A percentile compares a stretch with the other conserved stretches of the same genome.
These are phyloP conservation scores for Nemoura dubitans DNA, from an alignment of 2,888 invertebrate species.

Conservation along the genomic window DNA sequence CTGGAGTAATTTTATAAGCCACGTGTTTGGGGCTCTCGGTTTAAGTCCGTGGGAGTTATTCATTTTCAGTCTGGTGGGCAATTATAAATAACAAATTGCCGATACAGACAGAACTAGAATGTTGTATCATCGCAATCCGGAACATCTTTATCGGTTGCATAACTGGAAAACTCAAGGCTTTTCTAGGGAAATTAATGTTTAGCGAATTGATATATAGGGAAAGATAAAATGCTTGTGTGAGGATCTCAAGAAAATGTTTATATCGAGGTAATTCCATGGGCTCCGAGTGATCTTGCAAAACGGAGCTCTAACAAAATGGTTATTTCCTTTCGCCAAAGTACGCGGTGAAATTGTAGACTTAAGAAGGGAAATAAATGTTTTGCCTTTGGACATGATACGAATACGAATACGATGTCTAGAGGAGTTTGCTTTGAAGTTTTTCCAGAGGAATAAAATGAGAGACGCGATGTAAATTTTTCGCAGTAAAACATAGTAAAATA, in stretches of 20 bases:
- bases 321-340: not conserved
- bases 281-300: not conserved
- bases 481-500: not conserved
- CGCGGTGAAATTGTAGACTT: conserved; percentile 7
- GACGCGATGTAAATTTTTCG: not conserved
- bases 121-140: too few relatives aligned
- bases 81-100: not conserved
- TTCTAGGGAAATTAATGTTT: not conserved
- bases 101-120: not conserved
- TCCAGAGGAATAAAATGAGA: not conserved
- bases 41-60: not conserved
- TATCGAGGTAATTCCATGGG: not conserved
- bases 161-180: not conserved
- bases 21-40: not conserved
- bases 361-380: not conserved
- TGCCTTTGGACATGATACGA: conserved; percentile 7
- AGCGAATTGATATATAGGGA: not conserved
- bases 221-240: not conserved
- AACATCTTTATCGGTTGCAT: not conserved
- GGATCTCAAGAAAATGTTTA: not conserved
- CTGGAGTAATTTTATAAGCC: not conserved
- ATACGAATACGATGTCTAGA: not conserved
- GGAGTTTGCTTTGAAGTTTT: not conserved
- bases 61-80: not conserved
- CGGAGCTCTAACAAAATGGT: not conserved